Evolutionary conservation across 2,888 invertebrate species (phyloP).

Genomic region (Cryptus armator): DNA sequence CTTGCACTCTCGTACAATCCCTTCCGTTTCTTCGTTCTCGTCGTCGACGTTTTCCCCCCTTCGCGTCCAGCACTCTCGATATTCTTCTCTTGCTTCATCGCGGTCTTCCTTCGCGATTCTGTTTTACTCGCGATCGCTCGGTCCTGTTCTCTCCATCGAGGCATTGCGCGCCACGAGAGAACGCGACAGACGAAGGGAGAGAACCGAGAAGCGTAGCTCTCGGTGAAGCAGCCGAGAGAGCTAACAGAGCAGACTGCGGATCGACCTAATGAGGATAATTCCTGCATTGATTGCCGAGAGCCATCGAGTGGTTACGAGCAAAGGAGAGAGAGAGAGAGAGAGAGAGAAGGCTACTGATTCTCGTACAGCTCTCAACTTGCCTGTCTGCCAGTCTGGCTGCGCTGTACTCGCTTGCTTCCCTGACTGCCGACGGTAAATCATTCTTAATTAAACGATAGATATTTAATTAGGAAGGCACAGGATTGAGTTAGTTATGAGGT

Average conservation of each 20-base stretch:
- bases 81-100: conserved; percentile 32
- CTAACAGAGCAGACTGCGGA: conserved; percentile 71
- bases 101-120: conserved; percentile 47
- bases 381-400: conserved; percentile 65
- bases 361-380: conserved; percentile 34
- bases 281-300: conserved; percentile 83
- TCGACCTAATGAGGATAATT: conserved; percentile 84
- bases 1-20: conserved; percentile 49
- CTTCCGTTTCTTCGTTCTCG: conserved; percentile 60
- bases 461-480: conserved; percentile 81
- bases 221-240: conserved; percentile 71
- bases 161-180: conserved; percentile 20
- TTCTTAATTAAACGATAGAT: conserved; percentile 85
- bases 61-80: conserved; percentile 10
- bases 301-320: conserved; percentile 76
- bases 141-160: conserved; percentile 16
- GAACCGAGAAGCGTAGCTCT: conserved; percentile 60
- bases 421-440: conserved; percentile 81
- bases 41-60: neutral
- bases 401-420: conserved; percentile 52
- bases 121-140: conserved; percentile 42
- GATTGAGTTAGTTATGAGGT: conserved; percentile 82
- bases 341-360: conserved; percentile 36
- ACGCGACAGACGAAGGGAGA: conserved; percentile 37
- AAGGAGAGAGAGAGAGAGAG: neutral